A percentile compares a stretch with the other conserved stretches of the same genome.
Evolutionary conservation across 1,140 invertebrate species (phyloP).

Genomic region (Cecropterus lyciades): DNA sequence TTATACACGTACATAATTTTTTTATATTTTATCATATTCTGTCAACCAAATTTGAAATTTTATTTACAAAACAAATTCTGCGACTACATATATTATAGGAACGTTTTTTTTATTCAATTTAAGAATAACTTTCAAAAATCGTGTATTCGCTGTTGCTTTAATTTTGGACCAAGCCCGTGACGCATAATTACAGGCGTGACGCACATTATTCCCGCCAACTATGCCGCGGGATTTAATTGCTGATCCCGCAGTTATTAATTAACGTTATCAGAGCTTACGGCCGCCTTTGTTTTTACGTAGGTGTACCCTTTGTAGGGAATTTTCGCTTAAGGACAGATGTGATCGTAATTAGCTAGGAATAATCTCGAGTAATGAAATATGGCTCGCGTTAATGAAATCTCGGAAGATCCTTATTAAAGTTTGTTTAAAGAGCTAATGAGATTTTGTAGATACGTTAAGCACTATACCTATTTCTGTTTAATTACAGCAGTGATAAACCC

Average conservation of each 20-base stretch:
- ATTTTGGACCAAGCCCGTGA: constrained; percentile 1
- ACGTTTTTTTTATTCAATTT: too few species aligned
- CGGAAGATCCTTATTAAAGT: background rate
- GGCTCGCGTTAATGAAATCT: constrained; percentile 9
- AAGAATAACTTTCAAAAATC: too few species aligned
- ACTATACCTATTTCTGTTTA: too few species aligned
- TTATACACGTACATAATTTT: too few species aligned
- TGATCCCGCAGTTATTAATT: constrained; percentile 55
- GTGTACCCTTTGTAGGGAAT: constrained; percentile 22
- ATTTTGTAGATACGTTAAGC: too few species aligned
- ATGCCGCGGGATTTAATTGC: constrained; percentile 62
- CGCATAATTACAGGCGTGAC: constrained; percentile 61
- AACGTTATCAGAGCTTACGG: constrained; percentile 56
- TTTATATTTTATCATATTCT: too few species aligned
- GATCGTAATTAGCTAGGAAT: constrained; percentile 18
- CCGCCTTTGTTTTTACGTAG: constrained; percentile 29
- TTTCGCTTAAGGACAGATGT: constrained; percentile 20
- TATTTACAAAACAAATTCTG: too few species aligned
- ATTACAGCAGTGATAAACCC: too few species aligned
- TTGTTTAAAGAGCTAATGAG: too few species aligned
- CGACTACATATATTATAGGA: too few species aligned
- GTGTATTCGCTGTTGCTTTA: background rate
- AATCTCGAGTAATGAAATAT: too few species aligned
- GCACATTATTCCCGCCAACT: constrained; percentile 48
- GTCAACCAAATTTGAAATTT: too few species aligned